A percentile compares a stretch with the other conserved stretches of the same genome.
Conservation (phyloP, 2,113 vertebrate species). For the Callaeas wilsoni region DNA sequence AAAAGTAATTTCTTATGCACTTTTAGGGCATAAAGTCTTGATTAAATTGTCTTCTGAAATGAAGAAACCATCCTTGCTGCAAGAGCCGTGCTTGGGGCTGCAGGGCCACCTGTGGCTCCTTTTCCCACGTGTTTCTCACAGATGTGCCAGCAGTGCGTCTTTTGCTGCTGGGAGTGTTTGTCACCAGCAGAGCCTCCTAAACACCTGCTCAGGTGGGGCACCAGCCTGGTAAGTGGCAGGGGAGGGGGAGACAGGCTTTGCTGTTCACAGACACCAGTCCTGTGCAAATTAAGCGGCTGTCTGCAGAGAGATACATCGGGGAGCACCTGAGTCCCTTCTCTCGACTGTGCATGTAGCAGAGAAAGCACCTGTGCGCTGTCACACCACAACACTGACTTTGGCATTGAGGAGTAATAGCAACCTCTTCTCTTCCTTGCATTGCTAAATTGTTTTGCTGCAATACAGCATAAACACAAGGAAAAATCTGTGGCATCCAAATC, state of each 20-base stretch:
- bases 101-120: rapidly evolving
- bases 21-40: background rate
- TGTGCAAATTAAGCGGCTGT: background rate
- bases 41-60: background rate
- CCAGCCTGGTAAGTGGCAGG: background rate
- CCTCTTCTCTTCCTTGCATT: background rate
- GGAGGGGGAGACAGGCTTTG: background rate
- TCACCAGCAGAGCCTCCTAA: background rate
- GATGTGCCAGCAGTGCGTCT: background rate
- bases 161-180: background rate
- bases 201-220: background rate
- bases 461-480: background rate
- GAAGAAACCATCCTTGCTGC: background rate
- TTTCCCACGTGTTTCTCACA: background rate
- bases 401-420: background rate
- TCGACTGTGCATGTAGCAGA: rapidly evolving
- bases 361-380: background rate
- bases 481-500: background rate
- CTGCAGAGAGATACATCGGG: rapidly evolving
- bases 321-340: background rate
- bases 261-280: background rate
- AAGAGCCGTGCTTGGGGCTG: background rate
- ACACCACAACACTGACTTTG: background rate
- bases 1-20: background rate
- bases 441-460: background rate